Percentiles rank a stretch among this genome's conserved stretches.
Conservation (phyloP, 1,140 invertebrate species). For the Aphaenogaster rudis region DNA sequence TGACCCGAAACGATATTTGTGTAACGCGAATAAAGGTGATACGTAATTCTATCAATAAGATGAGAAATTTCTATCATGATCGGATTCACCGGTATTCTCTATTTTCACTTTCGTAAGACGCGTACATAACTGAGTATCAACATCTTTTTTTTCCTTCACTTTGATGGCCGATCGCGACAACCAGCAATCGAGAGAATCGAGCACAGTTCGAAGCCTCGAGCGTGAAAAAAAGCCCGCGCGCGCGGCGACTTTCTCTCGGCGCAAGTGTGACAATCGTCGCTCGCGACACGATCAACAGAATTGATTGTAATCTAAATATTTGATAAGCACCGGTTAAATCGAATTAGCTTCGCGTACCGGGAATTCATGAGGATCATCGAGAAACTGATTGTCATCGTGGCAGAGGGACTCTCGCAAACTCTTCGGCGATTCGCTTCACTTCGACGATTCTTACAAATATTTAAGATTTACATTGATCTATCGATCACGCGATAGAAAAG, state of each 20-base stretch:
- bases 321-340: slow-evolving; percentile 40
- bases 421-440: not conserved
- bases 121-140: not conserved
- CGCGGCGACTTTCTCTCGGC: slow-evolving; percentile 70
- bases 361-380: not conserved
- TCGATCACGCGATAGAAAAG: not conserved
- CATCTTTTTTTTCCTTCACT: not conserved
- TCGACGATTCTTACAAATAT: not conserved
- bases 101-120: slow-evolving; percentile 44
- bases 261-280: slow-evolving; percentile 71
- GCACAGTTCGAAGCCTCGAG: slow-evolving; percentile 63
- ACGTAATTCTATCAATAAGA: not conserved
- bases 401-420: not conserved
- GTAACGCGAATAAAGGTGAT: slow-evolving; percentile 13
- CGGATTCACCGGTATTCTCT: not conserved
- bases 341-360: not conserved
- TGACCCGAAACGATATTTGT: slow-evolving; percentile 28
- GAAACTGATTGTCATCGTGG: not conserved
- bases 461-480: not conserved
- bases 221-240: slow-evolving; percentile 58
- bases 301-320: slow-evolving; percentile 34
- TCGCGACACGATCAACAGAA: slow-evolving; percentile 31
- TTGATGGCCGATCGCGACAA: slow-evolving; percentile 46
- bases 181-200: slow-evolving; percentile 62
- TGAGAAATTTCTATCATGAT: slow-evolving; percentile 1